phyloP scores from a whole-genome alignment of 2,113 vertebrate species.

The Anseranas semipalmata region DNA sequence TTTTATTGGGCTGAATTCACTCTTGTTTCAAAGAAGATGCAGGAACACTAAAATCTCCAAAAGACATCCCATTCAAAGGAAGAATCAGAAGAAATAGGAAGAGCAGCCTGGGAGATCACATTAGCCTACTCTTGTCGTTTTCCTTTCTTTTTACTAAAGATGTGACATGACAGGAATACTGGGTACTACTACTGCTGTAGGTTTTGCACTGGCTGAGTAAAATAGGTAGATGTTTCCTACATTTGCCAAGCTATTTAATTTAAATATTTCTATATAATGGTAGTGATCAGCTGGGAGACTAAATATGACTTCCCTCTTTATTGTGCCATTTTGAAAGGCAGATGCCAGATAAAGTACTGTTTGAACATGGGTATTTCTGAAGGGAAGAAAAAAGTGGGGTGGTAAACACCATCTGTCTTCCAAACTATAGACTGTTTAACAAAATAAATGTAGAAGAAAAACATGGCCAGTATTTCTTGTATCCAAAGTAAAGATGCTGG shows the following conservation, averaged over 20 bases:
- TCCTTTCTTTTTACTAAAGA: not conserved
- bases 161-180: not conserved
- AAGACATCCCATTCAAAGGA: not conserved
- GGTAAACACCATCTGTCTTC: not conserved
- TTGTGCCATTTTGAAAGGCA: too few species aligned
- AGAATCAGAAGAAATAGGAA: not conserved
- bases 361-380: not conserved
- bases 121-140: not conserved
- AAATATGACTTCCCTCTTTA: not conserved
- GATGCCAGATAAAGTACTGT: not conserved
- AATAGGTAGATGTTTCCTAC: not conserved
- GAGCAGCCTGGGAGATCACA: not conserved
- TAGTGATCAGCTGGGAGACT: not conserved
- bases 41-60: slow-evolving; percentile 7
- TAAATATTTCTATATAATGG: not conserved
- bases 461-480: not conserved
- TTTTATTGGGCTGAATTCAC: slow-evolving; percentile 27
- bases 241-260: not conserved
- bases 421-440: not conserved
- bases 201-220: not conserved
- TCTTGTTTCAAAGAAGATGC: not conserved
- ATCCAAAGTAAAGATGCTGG: not conserved
- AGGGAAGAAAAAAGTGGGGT: not conserved
- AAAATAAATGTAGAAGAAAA: not conserved
- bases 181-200: not conserved